phyloP scores from a whole-genome alignment of 2,888 invertebrate genomes.

The Metallyticus violacea region DNA sequence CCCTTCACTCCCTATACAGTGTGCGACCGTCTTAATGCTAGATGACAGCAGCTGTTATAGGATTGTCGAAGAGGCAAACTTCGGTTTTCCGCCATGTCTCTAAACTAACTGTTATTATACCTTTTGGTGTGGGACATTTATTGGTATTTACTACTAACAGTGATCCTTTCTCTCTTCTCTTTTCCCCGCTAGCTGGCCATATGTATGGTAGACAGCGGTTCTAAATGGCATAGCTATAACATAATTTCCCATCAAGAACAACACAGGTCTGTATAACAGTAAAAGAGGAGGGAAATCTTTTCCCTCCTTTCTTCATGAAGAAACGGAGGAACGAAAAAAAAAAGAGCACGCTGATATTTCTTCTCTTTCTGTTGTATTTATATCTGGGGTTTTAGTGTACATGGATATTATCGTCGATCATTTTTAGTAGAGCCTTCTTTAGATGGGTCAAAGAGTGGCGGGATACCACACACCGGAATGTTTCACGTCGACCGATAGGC shows the following conservation, averaged over 20 bases:
- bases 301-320: neutral
- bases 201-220: conserved; percentile 14
- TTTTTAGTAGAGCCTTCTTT: neutral
- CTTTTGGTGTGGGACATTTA: conserved; percentile 32
- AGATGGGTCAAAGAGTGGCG: neutral
- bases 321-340: neutral
- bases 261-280: conserved; percentile 9
- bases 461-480: no score
- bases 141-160: conserved; percentile 31
- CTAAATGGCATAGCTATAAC: conserved; percentile 28
- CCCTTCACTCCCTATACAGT: neutral
- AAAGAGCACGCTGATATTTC: neutral
- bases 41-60: conserved; percentile 18
- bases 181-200: neutral
- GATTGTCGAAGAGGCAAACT: conserved; percentile 23
- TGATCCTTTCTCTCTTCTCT: conserved; percentile 19
- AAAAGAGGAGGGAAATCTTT: neutral
- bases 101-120: conserved; percentile 32
- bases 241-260: conserved; percentile 25
- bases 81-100: conserved; percentile 17
- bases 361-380: neutral
- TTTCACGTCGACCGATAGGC: no score
- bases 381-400: neutral
- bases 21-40: neutral
- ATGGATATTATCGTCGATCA: neutral